Evolutionary conservation across 1,140 invertebrate species (phyloP).

Genomic region (Pseudoatta argentina): DNA sequence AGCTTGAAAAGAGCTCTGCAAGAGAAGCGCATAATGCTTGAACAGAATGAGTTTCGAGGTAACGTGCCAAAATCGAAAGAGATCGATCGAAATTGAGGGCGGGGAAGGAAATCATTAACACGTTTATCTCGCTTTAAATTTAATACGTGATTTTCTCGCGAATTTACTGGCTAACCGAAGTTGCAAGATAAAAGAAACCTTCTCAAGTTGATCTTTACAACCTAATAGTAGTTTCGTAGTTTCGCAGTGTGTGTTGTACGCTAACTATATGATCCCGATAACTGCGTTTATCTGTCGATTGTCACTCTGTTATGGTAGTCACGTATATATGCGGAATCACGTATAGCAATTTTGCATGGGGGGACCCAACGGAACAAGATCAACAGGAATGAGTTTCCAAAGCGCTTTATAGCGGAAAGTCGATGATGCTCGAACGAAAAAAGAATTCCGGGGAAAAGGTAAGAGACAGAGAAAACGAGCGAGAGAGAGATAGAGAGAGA

Average conservation of each 20-base stretch:
- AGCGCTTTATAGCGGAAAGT: constrained; percentile 37
- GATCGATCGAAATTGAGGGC: not conserved
- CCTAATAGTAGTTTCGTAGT: not conserved
- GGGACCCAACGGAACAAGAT: constrained; percentile 64
- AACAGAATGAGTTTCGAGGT: constrained; percentile 17
- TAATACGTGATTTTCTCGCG: not conserved
- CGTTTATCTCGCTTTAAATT: constrained; percentile 20
- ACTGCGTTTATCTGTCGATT: constrained; percentile 33
- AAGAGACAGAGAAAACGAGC: not conserved
- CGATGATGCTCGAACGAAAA: constrained; percentile 38
- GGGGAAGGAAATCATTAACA: constrained; percentile 21
- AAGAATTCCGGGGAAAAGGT: not conserved
- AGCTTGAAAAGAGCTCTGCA: constrained; percentile 40
- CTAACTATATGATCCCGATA: constrained; percentile 36
- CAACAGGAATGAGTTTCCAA: constrained; percentile 55
- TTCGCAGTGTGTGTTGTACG: constrained; percentile 3
- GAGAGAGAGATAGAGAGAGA: too few species aligned
- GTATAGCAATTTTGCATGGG: constrained; percentile 70
- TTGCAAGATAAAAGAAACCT: not conserved
- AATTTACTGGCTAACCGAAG: not conserved
- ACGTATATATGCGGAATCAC: constrained; percentile 70
- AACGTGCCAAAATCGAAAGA: constrained; percentile 20
- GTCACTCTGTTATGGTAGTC: constrained; percentile 47
- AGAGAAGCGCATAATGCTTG: constrained; percentile 26
- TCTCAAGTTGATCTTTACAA: not conserved